phyloP scores from a whole-genome alignment of 2,888 invertebrate genomes.

The Anticlea derivata region DNA sequence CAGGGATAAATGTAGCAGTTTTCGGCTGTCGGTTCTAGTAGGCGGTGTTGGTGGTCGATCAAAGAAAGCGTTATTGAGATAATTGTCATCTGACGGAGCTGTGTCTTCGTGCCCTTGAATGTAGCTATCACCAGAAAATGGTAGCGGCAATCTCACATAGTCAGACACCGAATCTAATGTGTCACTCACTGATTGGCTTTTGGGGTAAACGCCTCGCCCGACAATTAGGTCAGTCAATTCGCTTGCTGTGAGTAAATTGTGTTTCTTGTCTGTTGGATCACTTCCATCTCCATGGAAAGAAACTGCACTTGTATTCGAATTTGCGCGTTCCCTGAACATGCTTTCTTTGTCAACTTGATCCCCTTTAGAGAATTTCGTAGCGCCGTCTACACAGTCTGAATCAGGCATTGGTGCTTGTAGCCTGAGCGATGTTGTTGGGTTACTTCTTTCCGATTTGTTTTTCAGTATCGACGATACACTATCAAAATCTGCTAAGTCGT shows the following conservation, averaged over 20 bases:
- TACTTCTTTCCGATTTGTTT: constrained; percentile 76
- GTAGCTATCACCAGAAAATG: constrained; percentile 83
- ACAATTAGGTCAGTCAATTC: constrained; percentile 93
- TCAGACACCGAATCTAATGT: constrained; percentile 95
- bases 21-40: constrained; percentile 86
- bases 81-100: constrained; percentile 83
- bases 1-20: constrained; percentile 69
- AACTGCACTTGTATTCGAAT: constrained; percentile 91
- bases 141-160: constrained; percentile 90
- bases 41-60: constrained; percentile 87
- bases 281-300: constrained; percentile 95
- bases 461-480: constrained; percentile 78
- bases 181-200: constrained; percentile 90
- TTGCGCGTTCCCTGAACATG: constrained; percentile 86
- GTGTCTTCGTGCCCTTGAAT: constrained; percentile 84
- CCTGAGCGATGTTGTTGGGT: constrained; percentile 48
- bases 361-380: constrained; percentile 57
- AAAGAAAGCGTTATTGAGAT: constrained; percentile 76
- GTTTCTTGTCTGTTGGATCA: constrained; percentile 91
- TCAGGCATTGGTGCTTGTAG: constrained; percentile 54
- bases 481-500: constrained; percentile 77
- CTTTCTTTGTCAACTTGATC: constrained; percentile 77
- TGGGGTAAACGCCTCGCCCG: constrained; percentile 89
- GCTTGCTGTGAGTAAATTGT: constrained; percentile 90
- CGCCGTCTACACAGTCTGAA: constrained; percentile 81